These are phyloP conservation scores for Trialeurodes vaporariorum DNA, from an alignment of 1,140 invertebrate genomes.

Conservation along the genomic window DNA sequence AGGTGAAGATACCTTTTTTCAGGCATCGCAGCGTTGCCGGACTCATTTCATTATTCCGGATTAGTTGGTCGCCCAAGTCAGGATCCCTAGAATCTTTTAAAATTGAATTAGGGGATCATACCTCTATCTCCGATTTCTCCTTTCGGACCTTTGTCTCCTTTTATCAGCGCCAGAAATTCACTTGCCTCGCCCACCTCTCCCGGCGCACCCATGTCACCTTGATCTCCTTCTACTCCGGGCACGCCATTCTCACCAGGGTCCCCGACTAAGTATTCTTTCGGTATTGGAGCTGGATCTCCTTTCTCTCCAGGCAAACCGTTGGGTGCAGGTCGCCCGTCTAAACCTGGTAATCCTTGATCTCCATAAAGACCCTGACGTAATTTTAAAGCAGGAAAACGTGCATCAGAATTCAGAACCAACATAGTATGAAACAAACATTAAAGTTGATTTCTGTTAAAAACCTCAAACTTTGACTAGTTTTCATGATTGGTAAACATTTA, in stretches of 20 bases:
- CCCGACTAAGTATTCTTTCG: slow-evolving; percentile 13
- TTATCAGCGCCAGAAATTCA: slow-evolving; percentile 28
- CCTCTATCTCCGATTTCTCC: slow-evolving; percentile 34
- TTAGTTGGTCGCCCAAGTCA: too few relatives aligned
- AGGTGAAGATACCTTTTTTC: too few relatives aligned
- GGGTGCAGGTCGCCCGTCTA: slow-evolving; percentile 35
- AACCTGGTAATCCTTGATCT: slow-evolving; percentile 36
- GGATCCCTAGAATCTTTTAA: too few relatives aligned
- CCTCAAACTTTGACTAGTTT: not conserved
- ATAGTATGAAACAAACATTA: too few relatives aligned
- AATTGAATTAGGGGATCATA: too few relatives aligned
- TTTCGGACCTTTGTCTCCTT: slow-evolving; percentile 38
- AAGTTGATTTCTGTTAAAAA: not conserved
- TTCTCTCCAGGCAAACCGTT: slow-evolving; percentile 37
- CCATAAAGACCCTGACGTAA: slow-evolving; percentile 17
- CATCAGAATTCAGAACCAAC: too few relatives aligned
- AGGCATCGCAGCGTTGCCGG: too few relatives aligned
- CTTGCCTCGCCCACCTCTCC: slow-evolving; percentile 38
- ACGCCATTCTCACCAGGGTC: slow-evolving; percentile 28
- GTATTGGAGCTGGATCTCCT: slow-evolving; percentile 32
- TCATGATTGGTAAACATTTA: too few relatives aligned
- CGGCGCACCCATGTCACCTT: slow-evolving; percentile 39
- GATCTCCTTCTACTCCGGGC: slow-evolving; percentile 41
- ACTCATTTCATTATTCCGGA: too few relatives aligned
- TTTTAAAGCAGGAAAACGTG: too few relatives aligned